phyloP scores from a whole-genome alignment of 2,888 invertebrate genomes.

The Amblyteles armatorius region DNA sequence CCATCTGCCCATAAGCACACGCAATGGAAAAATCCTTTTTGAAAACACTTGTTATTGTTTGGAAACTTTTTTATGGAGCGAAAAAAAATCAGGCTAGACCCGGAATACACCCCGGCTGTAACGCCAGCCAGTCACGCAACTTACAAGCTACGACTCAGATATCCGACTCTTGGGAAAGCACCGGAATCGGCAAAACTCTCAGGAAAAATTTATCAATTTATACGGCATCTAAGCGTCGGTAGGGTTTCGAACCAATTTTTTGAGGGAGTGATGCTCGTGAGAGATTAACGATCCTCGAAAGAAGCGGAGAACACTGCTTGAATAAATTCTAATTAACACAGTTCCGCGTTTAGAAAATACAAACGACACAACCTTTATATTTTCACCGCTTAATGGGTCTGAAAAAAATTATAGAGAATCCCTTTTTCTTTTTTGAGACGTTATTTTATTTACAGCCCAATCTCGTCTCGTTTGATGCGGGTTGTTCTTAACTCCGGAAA shows the following conservation, averaged over 20 bases:
- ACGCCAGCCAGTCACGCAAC: constrained; percentile 31
- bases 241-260: constrained; percentile 18
- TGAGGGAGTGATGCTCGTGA: constrained; percentile 38
- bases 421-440: background rate
- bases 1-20: constrained; percentile 7
- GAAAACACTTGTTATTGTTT: constrained; percentile 3
- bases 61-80: background rate
- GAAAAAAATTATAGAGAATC: background rate
- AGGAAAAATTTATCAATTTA: constrained; percentile 45
- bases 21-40: constrained; percentile 38
- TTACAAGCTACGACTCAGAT: constrained; percentile 22
- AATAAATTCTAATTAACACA: constrained; percentile 8
- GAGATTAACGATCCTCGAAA: constrained; percentile 36
- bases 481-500: constrained; percentile 14
- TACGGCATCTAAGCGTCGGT: constrained; percentile 23
- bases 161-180: constrained; percentile 20
- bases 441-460: constrained; percentile 7
- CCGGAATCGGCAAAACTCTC: constrained; percentile 7
- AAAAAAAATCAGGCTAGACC: background rate
- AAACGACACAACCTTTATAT: background rate
- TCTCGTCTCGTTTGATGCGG: constrained; percentile 22
- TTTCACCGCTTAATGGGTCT: constrained; percentile 21
- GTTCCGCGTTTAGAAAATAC: constrained; percentile 28
- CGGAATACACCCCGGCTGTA: constrained; percentile 13
- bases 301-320: constrained; percentile 16